Evolutionary conservation across 1,140 invertebrate genomes (phyloP).

Genomic region (Bombus picipes): DNA sequence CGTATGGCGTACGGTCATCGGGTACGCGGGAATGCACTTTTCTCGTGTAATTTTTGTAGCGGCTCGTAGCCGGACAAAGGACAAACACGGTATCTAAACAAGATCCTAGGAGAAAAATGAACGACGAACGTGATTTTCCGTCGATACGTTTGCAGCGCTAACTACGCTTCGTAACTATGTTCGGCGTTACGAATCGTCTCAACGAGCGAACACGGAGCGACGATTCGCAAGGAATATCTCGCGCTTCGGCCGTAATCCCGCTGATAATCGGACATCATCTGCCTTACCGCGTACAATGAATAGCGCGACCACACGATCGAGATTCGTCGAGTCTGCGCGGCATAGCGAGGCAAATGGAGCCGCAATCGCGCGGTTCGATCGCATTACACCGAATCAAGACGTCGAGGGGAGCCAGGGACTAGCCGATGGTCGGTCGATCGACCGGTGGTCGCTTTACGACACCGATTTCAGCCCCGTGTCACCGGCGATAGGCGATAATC

Average conservation of each 20-base stretch:
- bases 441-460: constrained; percentile 23
- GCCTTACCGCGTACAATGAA: constrained; percentile 11
- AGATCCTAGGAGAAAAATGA: background rate
- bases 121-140: background rate
- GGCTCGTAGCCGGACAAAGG: background rate
- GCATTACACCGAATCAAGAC: constrained; percentile 50
- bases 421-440: background rate
- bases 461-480: constrained; percentile 26
- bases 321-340: background rate
- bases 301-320: background rate
- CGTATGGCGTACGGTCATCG: background rate
- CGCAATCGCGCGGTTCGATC: constrained; percentile 25
- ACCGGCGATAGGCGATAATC: constrained; percentile 42
- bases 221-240: background rate
- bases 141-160: no score
- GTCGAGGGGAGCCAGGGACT: background rate
- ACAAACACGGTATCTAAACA: no score
- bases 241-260: background rate
- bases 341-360: background rate
- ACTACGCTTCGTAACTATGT: rapidly evolving
- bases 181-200: background rate
- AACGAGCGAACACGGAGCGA: background rate
- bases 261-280: background rate
- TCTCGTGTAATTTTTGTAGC: background rate
- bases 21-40: background rate